Percentiles rank a stretch among this genome's conserved stretches.
Conservation (phyloP, 1,140 invertebrate species). For the Drosophila truncata region DNA sequence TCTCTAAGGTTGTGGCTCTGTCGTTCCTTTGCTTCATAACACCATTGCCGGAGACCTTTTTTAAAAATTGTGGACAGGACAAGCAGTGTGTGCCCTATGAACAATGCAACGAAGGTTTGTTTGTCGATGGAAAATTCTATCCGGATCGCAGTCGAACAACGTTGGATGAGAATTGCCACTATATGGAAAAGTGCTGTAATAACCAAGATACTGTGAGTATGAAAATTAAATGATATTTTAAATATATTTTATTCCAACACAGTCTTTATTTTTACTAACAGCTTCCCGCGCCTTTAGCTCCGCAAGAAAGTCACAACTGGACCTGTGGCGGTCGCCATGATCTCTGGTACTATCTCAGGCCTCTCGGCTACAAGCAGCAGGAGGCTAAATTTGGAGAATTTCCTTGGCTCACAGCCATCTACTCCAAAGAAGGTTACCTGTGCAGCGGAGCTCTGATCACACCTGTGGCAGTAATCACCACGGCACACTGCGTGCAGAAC, state of each 20-base stretch:
- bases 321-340: constrained; percentile 52
- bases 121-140: constrained; percentile 56
- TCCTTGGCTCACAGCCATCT: constrained; percentile 65
- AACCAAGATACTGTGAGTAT: constrained; percentile 38
- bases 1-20: background rate
- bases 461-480: constrained; percentile 44
- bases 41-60: background rate
- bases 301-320: background rate
- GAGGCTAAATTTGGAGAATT: constrained; percentile 65
- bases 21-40: background rate
- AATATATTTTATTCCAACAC: no score
- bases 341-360: constrained; percentile 56
- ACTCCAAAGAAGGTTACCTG: constrained; percentile 25
- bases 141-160: constrained; percentile 53
- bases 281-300: background rate
- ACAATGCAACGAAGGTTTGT: constrained; percentile 53
- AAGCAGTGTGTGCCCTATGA: constrained; percentile 62
- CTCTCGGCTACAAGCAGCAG: constrained; percentile 50
- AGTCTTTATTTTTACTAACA: constrained; percentile 6
- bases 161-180: constrained; percentile 55
- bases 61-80: constrained; percentile 41
- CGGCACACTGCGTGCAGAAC: constrained; percentile 53
- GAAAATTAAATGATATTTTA: background rate
- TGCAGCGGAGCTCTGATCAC: constrained; percentile 64
- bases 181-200: constrained; percentile 69